phyloP scores from a whole-genome alignment of 2,113 vertebrate species.

The Stercorarius parasiticus region DNA sequence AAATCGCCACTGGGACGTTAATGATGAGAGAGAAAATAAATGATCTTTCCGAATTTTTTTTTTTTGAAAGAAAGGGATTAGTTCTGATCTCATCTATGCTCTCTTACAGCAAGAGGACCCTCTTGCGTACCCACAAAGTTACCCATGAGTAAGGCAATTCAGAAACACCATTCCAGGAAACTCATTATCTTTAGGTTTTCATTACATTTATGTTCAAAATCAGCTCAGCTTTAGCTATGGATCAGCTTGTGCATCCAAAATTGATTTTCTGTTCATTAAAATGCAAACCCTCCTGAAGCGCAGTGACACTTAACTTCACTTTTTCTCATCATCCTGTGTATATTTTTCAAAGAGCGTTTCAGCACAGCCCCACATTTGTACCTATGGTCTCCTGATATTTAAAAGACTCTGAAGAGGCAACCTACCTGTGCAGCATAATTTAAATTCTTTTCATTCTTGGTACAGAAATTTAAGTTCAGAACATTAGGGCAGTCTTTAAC shows the following conservation, averaged over 20 bases:
- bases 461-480: background rate
- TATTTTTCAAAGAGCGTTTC: background rate
- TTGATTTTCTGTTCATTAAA: constrained; percentile 19
- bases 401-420: background rate
- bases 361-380: background rate
- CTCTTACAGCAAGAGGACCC: background rate
- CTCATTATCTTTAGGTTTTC: background rate
- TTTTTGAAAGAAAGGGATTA: background rate
- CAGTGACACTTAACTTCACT: background rate
- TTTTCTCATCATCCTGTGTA: background rate
- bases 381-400: background rate
- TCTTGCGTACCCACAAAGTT: background rate
- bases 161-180: background rate
- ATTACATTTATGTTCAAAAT: background rate
- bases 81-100: background rate
- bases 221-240: background rate
- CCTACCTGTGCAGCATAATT: background rate
- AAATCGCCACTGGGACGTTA: background rate
- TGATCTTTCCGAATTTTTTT: background rate
- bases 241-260: background rate
- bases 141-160: background rate
- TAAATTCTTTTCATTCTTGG: background rate
- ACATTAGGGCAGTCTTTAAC: background rate
- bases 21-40: background rate
- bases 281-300: background rate